phyloP scores from a whole-genome alignment of 1,140 invertebrate species.

The Drosophila miranda region DNA sequence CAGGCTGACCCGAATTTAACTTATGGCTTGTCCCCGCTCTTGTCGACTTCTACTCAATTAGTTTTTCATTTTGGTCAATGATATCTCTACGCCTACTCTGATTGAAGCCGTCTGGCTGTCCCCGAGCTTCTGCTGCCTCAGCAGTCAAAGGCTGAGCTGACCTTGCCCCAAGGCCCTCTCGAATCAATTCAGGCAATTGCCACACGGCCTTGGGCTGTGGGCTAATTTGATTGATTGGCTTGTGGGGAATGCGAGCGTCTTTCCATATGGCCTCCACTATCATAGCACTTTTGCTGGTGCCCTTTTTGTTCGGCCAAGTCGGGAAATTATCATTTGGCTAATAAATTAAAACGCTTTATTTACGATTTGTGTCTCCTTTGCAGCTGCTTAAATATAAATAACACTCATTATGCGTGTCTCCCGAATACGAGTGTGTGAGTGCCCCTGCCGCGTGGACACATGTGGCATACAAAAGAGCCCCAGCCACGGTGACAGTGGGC shows the following conservation, averaged over 20 bases:
- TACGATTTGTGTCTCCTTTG: constrained; percentile 55
- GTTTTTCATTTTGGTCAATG: constrained; percentile 31
- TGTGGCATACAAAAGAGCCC: constrained; percentile 54
- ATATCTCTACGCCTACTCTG: constrained; percentile 10
- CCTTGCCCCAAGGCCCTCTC: constrained; percentile 33
- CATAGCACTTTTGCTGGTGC: background rate
- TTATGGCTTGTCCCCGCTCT: no score
- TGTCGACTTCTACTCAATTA: constrained; percentile 22
- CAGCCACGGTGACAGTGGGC: constrained; percentile 17
- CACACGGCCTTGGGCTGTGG: constrained; percentile 15
- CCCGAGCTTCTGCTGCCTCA: no score
- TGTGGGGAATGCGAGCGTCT: background rate
- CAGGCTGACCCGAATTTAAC: no score
- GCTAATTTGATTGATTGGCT: constrained; percentile 57
- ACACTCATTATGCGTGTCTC: constrained; percentile 66
- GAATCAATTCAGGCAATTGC: constrained; percentile 34
- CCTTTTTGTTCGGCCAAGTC: background rate
- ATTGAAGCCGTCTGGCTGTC: constrained; percentile 20
- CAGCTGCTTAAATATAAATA: constrained; percentile 73
- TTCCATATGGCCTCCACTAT: constrained; percentile 4
- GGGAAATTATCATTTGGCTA: constrained; percentile 43
- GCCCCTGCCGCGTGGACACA: constrained; percentile 22
- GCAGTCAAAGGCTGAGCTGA: constrained; percentile 24
- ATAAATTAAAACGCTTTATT: constrained; percentile 56
- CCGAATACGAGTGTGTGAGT: no score